Base-by-base conservation (phyloP, 2,113 vertebrate genomes). In the Albula glossodonta region DNA sequence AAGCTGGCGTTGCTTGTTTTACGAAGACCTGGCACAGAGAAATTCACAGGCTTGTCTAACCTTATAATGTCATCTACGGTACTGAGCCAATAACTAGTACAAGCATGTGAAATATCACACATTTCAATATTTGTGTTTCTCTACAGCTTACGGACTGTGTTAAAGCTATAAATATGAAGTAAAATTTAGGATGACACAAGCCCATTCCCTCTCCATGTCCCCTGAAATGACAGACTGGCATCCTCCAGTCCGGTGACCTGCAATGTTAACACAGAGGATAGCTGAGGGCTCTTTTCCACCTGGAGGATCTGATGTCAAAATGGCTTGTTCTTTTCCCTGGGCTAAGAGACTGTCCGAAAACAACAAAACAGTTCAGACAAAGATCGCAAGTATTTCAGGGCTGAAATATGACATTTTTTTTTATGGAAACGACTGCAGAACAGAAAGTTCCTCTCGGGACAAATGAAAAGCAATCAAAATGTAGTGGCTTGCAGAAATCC, bases 321-420 rank as follows among this genome's bases (percentile, higher is more conserved):
- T 15, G 82, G 3, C 11, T 84, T 4, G 51, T 31, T 80, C 78
- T 50, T 83, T 70, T 74, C 81, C 63, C 19, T 41, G 1, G 63
- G 78, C 78, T 52, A 51, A 80, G 83, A 50, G 22, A 80, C 56
- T 13, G 52, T 41, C 12, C 31, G 52, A 31, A 49, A 74, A 31
- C 78, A 79, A 51, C 84, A 48, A 66, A 89, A 57, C 57, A 78
- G 79, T 81, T 85, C 70, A 88, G 31, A 86, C 85, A 84, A 88
- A 81, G 79, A 87, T 88, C 89, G 89, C 86, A 85, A 56, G 85
- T 41, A 5, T 56, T 84, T 83, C 31, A 78, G 81, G 89, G 84
- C 87, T 85, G 50, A 85, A 83, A 90, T 85, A 87, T 87, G 84
- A 90, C 31, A 85, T 80, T 85, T 81, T 86, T 87, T 87, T 87